phyloP scores from a whole-genome alignment of 2,797 vertebrate species.

The Sebastes kiyomatsui region DNA sequence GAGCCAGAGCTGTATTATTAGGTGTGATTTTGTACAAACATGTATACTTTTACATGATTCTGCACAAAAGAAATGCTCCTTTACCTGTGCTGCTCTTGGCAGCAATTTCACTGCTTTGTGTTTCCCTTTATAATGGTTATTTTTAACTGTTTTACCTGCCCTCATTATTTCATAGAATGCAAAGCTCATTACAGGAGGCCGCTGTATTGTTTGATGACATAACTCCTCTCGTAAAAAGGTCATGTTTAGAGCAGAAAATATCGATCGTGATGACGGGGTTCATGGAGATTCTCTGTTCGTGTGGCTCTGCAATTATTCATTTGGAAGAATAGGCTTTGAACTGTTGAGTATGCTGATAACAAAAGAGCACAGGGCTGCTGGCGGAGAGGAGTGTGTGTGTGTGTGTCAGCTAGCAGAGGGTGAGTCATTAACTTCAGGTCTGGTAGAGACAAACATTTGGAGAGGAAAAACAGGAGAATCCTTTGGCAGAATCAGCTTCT shows the following conservation, averaged over 20 bases:
- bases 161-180: neutral
- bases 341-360: slow-evolving; percentile 21
- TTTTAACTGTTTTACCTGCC: neutral
- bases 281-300: neutral
- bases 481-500: neutral
- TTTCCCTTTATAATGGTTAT: neutral
- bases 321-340: slow-evolving; percentile 11
- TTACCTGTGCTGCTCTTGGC: neutral
- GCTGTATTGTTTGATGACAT: neutral
- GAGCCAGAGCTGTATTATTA: neutral
- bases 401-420: slow-evolving; percentile 1
- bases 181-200: neutral
- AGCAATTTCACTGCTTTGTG: neutral
- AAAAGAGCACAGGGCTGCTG: slow-evolving; percentile 33
- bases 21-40: neutral
- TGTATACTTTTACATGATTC: too few species aligned
- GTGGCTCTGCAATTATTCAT: slow-evolving; percentile 9
- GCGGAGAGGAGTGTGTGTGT: neutral
- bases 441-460: neutral
- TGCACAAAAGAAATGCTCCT: neutral
- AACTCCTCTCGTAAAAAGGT: slow-evolving; percentile 1
- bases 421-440: slow-evolving; percentile 53
- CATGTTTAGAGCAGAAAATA: neutral
- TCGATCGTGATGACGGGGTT: neutral
- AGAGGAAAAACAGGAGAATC: neutral